A percentile compares a stretch with the other conserved stretches of the same genome.
Evolutionary conservation across 1,140 invertebrate genomes (phyloP).

Genomic region (Heliconius himera): DNA sequence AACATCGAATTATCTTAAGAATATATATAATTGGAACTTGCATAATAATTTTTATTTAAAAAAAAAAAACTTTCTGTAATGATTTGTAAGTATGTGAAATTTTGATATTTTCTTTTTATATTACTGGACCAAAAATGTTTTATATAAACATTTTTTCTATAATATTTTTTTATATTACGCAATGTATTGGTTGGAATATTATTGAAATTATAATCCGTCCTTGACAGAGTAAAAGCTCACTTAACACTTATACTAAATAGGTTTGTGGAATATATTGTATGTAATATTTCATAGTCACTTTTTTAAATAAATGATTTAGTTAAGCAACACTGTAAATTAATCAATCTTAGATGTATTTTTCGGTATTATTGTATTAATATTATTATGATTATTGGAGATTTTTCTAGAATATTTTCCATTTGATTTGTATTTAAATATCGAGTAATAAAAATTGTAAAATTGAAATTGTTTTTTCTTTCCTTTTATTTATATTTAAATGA

Average conservation of each 20-base stretch:
- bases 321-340: constrained; percentile 72
- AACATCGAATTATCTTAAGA: constrained; percentile 6
- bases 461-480: constrained; percentile 35
- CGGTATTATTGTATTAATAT: constrained; percentile 45
- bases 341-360: constrained; percentile 57
- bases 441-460: constrained; percentile 67
- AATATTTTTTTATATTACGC: neutral
- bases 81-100: no score
- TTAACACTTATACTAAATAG: constrained; percentile 16
- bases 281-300: constrained; percentile 51
- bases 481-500: neutral
- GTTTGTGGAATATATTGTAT: constrained; percentile 43
- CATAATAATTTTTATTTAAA: neutral
- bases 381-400: constrained; percentile 50
- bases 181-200: constrained; percentile 14
- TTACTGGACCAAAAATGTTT: neutral
- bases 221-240: constrained; percentile 19
- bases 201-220: constrained; percentile 38
- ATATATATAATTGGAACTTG: constrained; percentile 1
- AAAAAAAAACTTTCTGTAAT: neutral
- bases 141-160: neutral
- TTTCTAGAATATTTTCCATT: constrained; percentile 63
- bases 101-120: neutral
- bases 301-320: constrained; percentile 55
- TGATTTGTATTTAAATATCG: constrained; percentile 76